Evolutionary conservation across 2,888 invertebrate species (phyloP).

Genomic region (Pogonocherus hispidulus): DNA sequence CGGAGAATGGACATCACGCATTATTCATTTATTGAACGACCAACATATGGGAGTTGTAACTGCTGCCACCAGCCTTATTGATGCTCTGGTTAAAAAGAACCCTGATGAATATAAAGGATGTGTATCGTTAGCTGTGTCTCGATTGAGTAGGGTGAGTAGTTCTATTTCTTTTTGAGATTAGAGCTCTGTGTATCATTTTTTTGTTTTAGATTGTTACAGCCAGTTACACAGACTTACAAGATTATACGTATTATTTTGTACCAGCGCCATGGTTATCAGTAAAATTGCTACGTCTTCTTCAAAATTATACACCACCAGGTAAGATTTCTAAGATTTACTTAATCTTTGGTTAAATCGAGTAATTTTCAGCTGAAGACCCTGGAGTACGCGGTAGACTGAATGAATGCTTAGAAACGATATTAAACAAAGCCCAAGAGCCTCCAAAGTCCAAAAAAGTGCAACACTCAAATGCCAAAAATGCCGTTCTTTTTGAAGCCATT

Average conservation of each 20-base stretch:
- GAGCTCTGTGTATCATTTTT: constrained; percentile 1
- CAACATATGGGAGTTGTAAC: constrained; percentile 99
- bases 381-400: constrained; percentile 96
- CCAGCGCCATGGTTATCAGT: constrained; percentile 99
- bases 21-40: constrained; percentile 98
- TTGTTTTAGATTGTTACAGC: constrained; percentile 92
- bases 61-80: constrained; percentile 97
- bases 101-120: constrained; percentile 99
- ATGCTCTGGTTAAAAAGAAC: constrained; percentile 97
- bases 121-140: constrained; percentile 96
- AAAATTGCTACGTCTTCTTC: constrained; percentile 93
- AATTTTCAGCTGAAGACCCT: constrained; percentile 83
- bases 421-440: constrained; percentile 99
- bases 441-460: constrained; percentile 99
- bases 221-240: constrained; percentile 98
- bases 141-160: constrained; percentile 86
- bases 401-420: constrained; percentile 97
- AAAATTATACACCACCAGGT: constrained; percentile 98
- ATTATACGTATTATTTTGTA: constrained; percentile 99
- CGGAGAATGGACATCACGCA: constrained; percentile 98
- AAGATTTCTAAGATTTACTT: constrained; percentile 46
- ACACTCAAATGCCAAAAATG: constrained; percentile 99
- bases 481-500: constrained; percentile 99
- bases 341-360: neutral
- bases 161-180: neutral